Evolutionary conservation across 1,140 invertebrate species (phyloP), one percentile per base, ranked within the genome.

Genomic region (Luehdorfia chinensis): DNA sequence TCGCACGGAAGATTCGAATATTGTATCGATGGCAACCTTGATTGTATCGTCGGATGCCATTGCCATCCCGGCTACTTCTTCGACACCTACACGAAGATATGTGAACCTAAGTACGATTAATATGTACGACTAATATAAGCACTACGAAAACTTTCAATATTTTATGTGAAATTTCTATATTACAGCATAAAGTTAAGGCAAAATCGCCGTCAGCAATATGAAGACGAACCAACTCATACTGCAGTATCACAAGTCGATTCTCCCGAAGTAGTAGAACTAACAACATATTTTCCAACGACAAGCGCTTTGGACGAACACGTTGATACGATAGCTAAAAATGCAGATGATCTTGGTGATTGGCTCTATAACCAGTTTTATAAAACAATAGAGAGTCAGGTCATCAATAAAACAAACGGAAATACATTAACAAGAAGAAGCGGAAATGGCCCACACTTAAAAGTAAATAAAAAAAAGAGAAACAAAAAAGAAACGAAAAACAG

Each of bases 361-460:
- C 51, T 85, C 2, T 85, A 83, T 32, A 80, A 78, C 37, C 75
- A 83, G 49, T 85, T 85, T 47, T 85, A 79, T 33, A 80, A 80
- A 72, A 78, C 77, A 15, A 73, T 84, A 14, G 80, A 84, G 51
- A 77, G 60, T 9, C 75, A 78, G 70, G 75, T 81, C 0, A 69
- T 84, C 13, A 80, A 77, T 36, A 73, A 70, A 18, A 79, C 73
- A 16, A 65, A 72, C 31, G 49, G 61, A 11, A 52, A 69, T 14
- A 31, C 9, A 34, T 30, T 48, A 15, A 77, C 67, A 2, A 66
- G 73, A 51, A 69, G 75, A 50, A 73, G 57, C 47, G 66, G 55
- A 16, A 44, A 14, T 18, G 13, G 34, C 7, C 25, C 2, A 11
- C 9, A 3, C 0, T 8, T 36, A 15, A 18, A 53, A 12, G 11